Evolutionary conservation across 2,888 invertebrate species (phyloP).

Genomic region (Minunthozetes semirufus): DNA sequence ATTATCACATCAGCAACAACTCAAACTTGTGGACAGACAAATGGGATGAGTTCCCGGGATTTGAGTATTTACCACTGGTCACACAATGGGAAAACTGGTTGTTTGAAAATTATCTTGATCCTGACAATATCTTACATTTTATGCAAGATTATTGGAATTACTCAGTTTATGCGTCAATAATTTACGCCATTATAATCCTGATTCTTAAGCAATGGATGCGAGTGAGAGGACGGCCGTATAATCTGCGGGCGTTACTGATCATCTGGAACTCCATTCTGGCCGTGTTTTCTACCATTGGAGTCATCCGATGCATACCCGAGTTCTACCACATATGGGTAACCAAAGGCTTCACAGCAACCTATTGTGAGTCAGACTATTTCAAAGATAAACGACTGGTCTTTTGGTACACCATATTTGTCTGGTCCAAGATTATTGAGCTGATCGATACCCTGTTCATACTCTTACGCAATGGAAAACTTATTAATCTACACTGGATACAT

Average conservation of each 20-base stretch:
- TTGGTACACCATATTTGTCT: constrained; percentile 24
- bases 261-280: constrained; percentile 90
- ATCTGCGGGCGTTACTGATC: constrained; percentile 74
- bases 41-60: background rate
- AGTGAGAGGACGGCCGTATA: constrained; percentile 78
- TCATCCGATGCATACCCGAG: constrained; percentile 78
- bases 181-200: constrained; percentile 86
- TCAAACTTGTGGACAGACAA: background rate
- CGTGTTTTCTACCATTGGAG: constrained; percentile 86
- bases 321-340: constrained; percentile 58
- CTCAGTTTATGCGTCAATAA: constrained; percentile 13
- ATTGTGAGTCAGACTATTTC: constrained; percentile 26
- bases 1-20: constrained; percentile 19
- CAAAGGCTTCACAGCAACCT: constrained; percentile 16
- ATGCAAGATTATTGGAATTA: constrained; percentile 17
- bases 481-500: constrained; percentile 33
- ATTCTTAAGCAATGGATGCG: constrained; percentile 91
- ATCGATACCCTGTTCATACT: constrained; percentile 33
- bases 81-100: constrained; percentile 7
- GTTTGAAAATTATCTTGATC: background rate
- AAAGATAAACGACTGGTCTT: background rate
- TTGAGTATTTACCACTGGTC: background rate
- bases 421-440: constrained; percentile 23
- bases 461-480: constrained; percentile 21
- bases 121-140: background rate